Base-by-base conservation (phyloP, 2,888 invertebrate species). In the Rhorus exstirpatorius region DNA sequence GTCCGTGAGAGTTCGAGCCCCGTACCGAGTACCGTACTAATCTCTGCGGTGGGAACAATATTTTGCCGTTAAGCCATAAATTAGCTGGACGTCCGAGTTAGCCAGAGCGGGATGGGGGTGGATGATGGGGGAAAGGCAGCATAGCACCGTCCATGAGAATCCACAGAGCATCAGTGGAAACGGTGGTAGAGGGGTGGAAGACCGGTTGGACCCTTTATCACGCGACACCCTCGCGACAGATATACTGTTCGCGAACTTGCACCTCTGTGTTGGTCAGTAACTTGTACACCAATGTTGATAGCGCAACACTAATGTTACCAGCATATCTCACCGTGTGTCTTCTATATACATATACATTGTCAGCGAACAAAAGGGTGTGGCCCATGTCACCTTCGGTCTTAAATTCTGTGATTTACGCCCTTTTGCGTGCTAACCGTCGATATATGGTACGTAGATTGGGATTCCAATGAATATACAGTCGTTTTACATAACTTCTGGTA, bases 21-120 rank as follows among this genome's bases (percentile, higher is more conserved):
- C 74, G 78, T 49, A 53, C 63, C 79, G 71, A 55, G 14, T 53
- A 74, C 83, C 75, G 70, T 84, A 88, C 86, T 88, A 88, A 88
- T 88, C 88, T 88, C 88, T 87, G 86, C 84, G 85, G 86, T 85
- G 86, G 86, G 86, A 88, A 87, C 86, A 88, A 89, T 89, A 89
- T 89, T 89, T 89, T 88, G 87, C 83, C 85, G 76, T 74, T 79
- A 75, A 55, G 77, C 80, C 85, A 87, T 89, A 88, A 89, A 89
- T 89, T 88, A 88, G 83, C 78, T 76, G 85, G 84, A 85, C 83
- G 80, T 65, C 83, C 71, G 83, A 84, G 82, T 82, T 60, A 61
- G 80, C 83, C 63, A 19, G 75, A 60, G 49, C 53, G 74, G 24
- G 63, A 26, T 0, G 17, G 46, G 19, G 60, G 14, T 3, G 21